Conservation (phyloP, 1,140 invertebrate species). For the Papilio aristodemus region DNA sequence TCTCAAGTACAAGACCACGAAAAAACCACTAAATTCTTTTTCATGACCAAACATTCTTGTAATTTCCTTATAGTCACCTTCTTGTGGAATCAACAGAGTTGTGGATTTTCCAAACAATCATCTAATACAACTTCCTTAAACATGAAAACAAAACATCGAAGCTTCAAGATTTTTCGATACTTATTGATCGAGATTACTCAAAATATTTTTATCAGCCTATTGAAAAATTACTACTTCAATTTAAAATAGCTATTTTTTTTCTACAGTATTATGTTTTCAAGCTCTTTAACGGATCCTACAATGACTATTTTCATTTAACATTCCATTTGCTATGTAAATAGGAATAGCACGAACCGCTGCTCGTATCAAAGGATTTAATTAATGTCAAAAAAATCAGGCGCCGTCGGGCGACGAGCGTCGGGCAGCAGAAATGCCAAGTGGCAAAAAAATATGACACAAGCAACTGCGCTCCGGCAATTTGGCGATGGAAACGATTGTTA, state of each 20-base stretch:
- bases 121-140: too few species aligned
- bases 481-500: constrained; percentile 48
- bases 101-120: neutral
- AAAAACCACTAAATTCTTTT: neutral
- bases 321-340: constrained; percentile 21
- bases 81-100: neutral
- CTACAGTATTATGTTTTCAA: neutral
- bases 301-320: constrained; percentile 17
- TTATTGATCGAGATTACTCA: neutral
- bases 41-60: neutral
- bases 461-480: constrained; percentile 44
- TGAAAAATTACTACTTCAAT: neutral
- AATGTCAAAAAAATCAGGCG: constrained; percentile 41
- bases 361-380: constrained; percentile 35
- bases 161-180: too few species aligned
- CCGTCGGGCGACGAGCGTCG: constrained; percentile 30
- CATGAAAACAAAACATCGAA: too few species aligned
- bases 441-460: constrained; percentile 47
- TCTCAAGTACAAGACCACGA: too few species aligned
- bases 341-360: constrained; percentile 23
- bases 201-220: neutral
- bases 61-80: neutral
- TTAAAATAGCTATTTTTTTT: neutral
- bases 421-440: constrained; percentile 28
- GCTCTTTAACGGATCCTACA: neutral